A percentile compares a stretch with the other conserved stretches of the same genome.
These are phyloP conservation scores for Glyptemys insculpta DNA, from an alignment of 2,797 vertebrate species.

Conservation along the genomic window DNA sequence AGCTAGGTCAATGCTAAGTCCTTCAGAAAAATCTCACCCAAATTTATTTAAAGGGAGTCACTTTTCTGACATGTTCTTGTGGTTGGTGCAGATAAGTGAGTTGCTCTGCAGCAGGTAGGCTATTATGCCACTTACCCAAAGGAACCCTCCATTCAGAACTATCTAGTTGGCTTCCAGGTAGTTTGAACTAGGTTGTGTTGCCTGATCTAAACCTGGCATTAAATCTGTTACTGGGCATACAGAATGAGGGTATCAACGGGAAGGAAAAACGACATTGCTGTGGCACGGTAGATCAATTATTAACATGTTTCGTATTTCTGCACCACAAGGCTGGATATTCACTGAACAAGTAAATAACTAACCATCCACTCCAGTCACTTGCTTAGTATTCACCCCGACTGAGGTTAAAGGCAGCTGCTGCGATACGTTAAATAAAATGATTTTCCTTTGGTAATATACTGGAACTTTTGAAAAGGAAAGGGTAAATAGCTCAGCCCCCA, in stretches of 20 bases:
- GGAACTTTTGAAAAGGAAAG: slow-evolving; percentile 5
- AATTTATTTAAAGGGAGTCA: not conserved
- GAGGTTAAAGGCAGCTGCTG: not conserved
- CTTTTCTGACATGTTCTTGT: not conserved
- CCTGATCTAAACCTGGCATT: not conserved
- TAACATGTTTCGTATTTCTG: not conserved
- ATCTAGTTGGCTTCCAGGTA: not conserved
- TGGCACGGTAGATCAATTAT: not conserved
- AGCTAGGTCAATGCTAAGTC: not conserved
- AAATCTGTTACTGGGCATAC: not conserved
- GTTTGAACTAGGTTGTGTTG: not conserved
- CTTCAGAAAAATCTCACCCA: not conserved
- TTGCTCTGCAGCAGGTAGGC: not conserved
- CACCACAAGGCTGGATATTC: not conserved
- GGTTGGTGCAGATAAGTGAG: not conserved
- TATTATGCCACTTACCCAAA: not conserved
- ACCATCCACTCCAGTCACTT: not conserved
- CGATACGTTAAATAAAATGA: not conserved
- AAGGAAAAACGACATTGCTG: slow-evolving; percentile 2
- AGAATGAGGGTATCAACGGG: not conserved
- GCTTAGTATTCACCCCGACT: not conserved
- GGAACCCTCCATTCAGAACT: not conserved
- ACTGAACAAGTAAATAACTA: not conserved
- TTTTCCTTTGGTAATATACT: slow-evolving; percentile 5
- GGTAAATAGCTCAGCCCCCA: slow-evolving; percentile 18